Evolutionary conservation across 2,113 vertebrate genomes (phyloP), one percentile per base, ranked within the genome.

Genomic region (Ceyx melanurus): DNA sequence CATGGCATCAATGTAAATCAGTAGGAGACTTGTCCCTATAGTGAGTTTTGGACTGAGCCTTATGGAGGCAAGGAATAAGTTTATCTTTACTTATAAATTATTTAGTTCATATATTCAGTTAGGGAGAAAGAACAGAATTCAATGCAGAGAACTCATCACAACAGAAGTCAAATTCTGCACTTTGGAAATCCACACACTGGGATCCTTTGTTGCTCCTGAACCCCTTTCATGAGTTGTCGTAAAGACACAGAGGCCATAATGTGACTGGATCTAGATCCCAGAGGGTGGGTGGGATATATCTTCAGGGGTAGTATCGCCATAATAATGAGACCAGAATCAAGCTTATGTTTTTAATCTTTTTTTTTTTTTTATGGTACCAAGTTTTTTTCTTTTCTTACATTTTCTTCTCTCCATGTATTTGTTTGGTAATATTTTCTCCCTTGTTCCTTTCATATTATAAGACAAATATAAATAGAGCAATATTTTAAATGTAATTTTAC

Each of bases 401-500:
- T 86, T 74, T 75, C 15, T 40, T 53, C 22, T 82, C 26, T 68
- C 11, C 6, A 21, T 31, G 20, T 60, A 60, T 70, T 57, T 5
- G 3, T 60, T 92, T 88, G 37, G 8, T 72, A 56, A 11, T 29
- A 48, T 75, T 92, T 83, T 75, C 17, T 90, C 9, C 53, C 15
- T 23, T 31, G 9, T 82, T 15, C 8, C 45, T 25, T 9, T 60
- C 14, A 3, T 65, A 72, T 65, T 75, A 83, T 82, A 79, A 68
- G n/a, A 42, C 10, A n/a, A 82, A 10, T 35, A 68, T 37, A 70
- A 82, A 64, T 16, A 65, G 3, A 42, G 2, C 5, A 82, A 46
- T 66, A 75, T 88, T 88, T 93, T 45, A 53, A 71, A 80, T 70
- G 25, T 18, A 29, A 18, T 65, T 65, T 81, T 87, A 31, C 42